These are phyloP conservation scores for Tachina fera DNA, from an alignment of 2,888 invertebrate species.

Conservation along the genomic window DNA sequence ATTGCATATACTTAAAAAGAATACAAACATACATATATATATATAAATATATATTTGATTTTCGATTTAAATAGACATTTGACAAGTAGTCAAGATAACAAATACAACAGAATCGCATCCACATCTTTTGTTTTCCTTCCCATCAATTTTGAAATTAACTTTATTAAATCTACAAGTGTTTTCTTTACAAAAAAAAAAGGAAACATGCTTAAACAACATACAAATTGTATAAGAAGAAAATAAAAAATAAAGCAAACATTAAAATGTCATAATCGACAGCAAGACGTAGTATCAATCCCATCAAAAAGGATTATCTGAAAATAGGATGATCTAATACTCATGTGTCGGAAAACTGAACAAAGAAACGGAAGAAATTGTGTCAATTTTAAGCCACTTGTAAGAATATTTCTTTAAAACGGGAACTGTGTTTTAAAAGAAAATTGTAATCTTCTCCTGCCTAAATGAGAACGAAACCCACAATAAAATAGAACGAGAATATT, in stretches of 20 bases:
- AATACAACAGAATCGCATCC: slow-evolving; percentile 41
- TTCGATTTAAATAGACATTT: slow-evolving; percentile 53
- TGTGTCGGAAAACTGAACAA: slow-evolving; percentile 14
- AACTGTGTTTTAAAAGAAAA: neutral
- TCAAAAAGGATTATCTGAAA: slow-evolving; percentile 56
- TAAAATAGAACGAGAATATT: no score
- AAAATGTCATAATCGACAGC: slow-evolving; percentile 31
- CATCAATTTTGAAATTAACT: slow-evolving; percentile 53
- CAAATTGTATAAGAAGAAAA: neutral
- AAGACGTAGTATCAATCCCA: slow-evolving; percentile 30
- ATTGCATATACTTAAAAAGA: slow-evolving; percentile 9
- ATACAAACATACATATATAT: neutral
- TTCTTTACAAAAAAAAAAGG: neutral
- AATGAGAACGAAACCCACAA: neutral
- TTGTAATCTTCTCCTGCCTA: neutral
- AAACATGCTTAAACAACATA: neutral
- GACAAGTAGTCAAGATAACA: slow-evolving; percentile 62
- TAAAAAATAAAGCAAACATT: neutral
- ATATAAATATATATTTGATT: neutral
- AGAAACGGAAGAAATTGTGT: slow-evolving; percentile 8
- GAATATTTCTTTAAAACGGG: neutral
- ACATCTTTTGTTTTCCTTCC: slow-evolving; percentile 19
- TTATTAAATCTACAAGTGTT: slow-evolving; percentile 46
- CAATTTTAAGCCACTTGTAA: neutral
- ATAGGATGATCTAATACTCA: slow-evolving; percentile 30